Base-by-base conservation (phyloP, 1,140 invertebrate species). In the Spodoptera frugiperda region DNA sequence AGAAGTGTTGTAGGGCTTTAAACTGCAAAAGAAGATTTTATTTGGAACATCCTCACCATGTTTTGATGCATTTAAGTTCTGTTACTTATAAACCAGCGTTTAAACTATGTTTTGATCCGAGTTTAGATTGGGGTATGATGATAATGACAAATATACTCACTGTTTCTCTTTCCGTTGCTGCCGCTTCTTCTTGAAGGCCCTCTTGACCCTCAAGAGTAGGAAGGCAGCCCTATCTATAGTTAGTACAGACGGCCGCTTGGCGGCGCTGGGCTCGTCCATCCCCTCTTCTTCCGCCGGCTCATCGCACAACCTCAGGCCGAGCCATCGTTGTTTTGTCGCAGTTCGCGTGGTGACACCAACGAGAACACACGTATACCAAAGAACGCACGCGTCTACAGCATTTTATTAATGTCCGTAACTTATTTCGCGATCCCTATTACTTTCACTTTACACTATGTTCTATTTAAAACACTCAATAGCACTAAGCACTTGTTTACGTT, bases 131-230 rank as follows among this genome's bases (percentile, higher is more conserved):
- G 2, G 25, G 5, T 25, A 1, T 25, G 25, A 25, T 25, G 0
- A 25, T 3, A 25, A 25, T 25, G 3, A 2, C 25, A 25, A 25
- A 14, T 72, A 59, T 82, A 95, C 95, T 95, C 85, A 95, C 96
- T 96, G 96, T 93, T 97, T 97, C 76, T 98, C 97, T 86, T 98
- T 98, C 76, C 97, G 95, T 87, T 97, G 96, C 86, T 97, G 96
- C 82, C 97, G 96, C 92, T 98, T 98, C 95, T 98, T 98, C 92
- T 97, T 97, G 94, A 98, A 98, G 19, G 97, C 97, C 88, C 97
- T 96, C 87, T 98, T 98, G 49, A 98, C 97, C 78, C 97, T 94
- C 73, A 98, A 95, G 75, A 98, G 95, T 17, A 98, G 95, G 92
- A 98, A 98, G 19, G 97, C 98, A 39, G 98, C 98, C 76, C 97